A percentile compares a stretch with the other conserved stretches of the same genome.
Evolutionary conservation across 35 echinoderm and acorn worm genomes (phyloP).

Genomic region (Acanthaster planci): DNA sequence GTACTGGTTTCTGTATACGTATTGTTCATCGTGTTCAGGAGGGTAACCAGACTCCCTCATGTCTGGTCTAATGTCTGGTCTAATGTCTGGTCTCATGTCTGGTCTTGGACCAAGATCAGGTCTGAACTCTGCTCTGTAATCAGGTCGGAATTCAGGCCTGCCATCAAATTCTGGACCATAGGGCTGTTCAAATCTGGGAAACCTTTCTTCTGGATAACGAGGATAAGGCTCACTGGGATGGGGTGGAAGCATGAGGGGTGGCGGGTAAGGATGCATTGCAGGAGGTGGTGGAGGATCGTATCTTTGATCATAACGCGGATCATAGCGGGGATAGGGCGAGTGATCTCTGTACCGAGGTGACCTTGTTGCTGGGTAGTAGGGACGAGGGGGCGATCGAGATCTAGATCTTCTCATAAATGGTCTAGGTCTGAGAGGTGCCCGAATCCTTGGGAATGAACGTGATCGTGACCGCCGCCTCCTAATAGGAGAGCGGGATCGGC

Average conservation of each 20-base stretch:
- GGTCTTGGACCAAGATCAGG: slow-evolving; percentile 5
- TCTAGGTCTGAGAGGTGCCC: slow-evolving; percentile 38
- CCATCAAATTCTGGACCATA: slow-evolving; percentile 26
- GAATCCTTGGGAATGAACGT: slow-evolving; percentile 14
- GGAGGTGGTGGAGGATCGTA: slow-evolving; percentile 27
- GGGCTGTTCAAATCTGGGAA: slow-evolving; percentile 33
- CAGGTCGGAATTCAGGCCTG: slow-evolving; percentile 22
- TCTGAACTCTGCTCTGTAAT: not conserved
- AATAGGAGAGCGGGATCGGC: slow-evolving; percentile 48
- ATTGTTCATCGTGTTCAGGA: slow-evolving; percentile 7
- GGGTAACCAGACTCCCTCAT: not conserved
- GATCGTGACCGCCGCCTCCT: slow-evolving; percentile 34
- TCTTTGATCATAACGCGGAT: slow-evolving; percentile 40
- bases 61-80: slow-evolving; percentile 12
- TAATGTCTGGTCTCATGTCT: slow-evolving; percentile 13
- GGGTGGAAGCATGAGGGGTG: not conserved
- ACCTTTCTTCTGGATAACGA: slow-evolving; percentile 16
- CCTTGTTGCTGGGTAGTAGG: not conserved
- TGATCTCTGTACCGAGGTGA: not conserved
- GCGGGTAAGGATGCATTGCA: not conserved
- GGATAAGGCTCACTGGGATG: slow-evolving; percentile 3
- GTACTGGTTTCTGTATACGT: slow-evolving; percentile 16
- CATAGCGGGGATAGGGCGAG: not conserved
- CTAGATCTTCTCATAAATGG: not conserved
- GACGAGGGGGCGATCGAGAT: slow-evolving; percentile 12